phyloP scores from a whole-genome alignment of 2,797 vertebrate genomes.

The Rhinella marina region DNA sequence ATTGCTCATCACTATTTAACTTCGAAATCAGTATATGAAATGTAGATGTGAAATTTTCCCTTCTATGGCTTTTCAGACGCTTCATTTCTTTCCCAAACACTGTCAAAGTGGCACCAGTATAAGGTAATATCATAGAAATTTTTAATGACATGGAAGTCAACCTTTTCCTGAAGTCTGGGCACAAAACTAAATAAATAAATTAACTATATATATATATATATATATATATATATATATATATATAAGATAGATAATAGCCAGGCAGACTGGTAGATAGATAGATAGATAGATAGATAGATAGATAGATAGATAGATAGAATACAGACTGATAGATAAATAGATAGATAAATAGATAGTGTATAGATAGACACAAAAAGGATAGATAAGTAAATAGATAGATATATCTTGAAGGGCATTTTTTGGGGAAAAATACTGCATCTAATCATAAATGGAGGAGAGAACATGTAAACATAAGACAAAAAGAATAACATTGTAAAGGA shows the following conservation, averaged over 20 bases:
- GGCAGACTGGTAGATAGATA: no score
- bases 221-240: no score
- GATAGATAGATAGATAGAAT: no score
- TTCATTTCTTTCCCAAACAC: background rate
- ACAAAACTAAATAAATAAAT: background rate
- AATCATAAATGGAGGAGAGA: background rate
- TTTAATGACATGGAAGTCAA: background rate
- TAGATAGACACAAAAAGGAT: no score
- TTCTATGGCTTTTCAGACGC: background rate
- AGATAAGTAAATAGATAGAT: no score
- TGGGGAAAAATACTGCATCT: no score
- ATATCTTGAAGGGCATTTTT: no score
- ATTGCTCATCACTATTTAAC: conserved; percentile 56
- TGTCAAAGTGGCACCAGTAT: background rate
- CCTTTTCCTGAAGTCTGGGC: background rate
- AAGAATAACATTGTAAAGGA: background rate
- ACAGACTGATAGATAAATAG: no score
- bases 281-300: no score
- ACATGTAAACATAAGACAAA: background rate
- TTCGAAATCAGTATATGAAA: conserved; percentile 26
- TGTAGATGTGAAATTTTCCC: background rate
- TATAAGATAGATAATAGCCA: no score
- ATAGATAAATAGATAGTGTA: no score
- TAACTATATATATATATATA: no score
- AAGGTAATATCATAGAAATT: background rate